phyloP scores from a whole-genome alignment of 2,113 vertebrate species.

The Arvicanthis niloticus region DNA sequence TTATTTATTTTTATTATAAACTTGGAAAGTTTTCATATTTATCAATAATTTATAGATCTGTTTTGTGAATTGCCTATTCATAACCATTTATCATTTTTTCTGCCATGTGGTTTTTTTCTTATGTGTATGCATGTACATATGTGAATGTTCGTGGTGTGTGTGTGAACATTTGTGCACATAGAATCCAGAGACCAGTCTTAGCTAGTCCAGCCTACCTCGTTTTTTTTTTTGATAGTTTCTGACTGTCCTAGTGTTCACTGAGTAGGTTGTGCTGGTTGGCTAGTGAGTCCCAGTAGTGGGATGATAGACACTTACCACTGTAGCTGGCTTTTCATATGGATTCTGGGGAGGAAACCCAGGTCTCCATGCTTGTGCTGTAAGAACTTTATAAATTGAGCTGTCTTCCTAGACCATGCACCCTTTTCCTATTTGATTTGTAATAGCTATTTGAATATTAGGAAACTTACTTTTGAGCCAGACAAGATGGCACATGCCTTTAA shows the following conservation, averaged over 20 bases:
- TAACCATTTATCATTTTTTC: slow-evolving; percentile 23
- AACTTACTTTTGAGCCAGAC: background rate
- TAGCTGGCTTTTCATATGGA: background rate
- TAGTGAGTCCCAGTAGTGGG: background rate
- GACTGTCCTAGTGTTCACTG: background rate
- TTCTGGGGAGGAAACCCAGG: background rate
- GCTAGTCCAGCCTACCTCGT: background rate
- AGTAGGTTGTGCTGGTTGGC: background rate
- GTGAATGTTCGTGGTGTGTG: background rate
- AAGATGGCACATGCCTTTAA: background rate
- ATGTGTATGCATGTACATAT: background rate
- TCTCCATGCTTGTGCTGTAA: background rate
- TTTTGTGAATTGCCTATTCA: background rate
- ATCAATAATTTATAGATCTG: slow-evolving; percentile 9
- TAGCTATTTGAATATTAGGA: background rate
- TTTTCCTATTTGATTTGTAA: background rate
- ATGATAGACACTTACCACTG: background rate
- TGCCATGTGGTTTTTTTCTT: slow-evolving; percentile 1
- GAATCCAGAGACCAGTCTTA: too few species aligned
- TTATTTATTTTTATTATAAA: slow-evolving; percentile 28
- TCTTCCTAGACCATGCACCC: background rate
- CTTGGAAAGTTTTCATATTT: slow-evolving; percentile 40
- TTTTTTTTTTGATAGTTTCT: background rate
- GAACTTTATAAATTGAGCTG: background rate
- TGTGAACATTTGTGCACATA: background rate